phyloP scores from a whole-genome alignment of 2,113 vertebrate genomes.

The Heliornis fulica region DNA sequence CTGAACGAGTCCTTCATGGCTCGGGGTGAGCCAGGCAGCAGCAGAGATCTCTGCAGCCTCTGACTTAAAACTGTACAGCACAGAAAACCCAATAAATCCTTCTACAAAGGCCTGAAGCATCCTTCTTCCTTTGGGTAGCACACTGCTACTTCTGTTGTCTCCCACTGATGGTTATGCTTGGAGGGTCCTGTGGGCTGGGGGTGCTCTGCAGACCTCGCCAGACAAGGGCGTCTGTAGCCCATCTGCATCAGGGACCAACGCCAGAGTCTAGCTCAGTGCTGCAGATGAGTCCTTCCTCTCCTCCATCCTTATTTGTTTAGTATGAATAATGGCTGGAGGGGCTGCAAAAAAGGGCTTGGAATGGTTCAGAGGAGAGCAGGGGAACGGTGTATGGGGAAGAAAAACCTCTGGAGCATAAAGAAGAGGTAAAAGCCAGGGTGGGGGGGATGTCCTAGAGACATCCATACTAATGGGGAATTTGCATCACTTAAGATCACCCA shows the following conservation, averaged over 20 bases:
- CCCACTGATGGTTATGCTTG: fast-evolving
- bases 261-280: background rate
- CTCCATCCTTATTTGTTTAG: background rate
- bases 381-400: background rate
- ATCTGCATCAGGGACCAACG: background rate
- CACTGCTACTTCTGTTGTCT: background rate
- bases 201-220: background rate
- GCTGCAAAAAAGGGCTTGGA: background rate
- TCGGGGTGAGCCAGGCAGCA: background rate
- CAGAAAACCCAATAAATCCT: fast-evolving
- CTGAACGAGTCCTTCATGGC: fast-evolving
- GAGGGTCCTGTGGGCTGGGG: background rate
- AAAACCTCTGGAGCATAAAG: background rate
- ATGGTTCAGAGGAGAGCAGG: background rate
- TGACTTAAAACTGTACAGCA: background rate
- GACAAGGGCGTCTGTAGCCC: background rate
- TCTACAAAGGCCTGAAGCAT: background rate
- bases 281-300: background rate
- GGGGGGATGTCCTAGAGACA: background rate
- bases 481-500: background rate
- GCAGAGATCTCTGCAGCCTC: background rate
- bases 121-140: background rate
- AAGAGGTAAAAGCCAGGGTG: background rate
- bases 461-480: fast-evolving
- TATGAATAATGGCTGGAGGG: background rate